Percentiles rank a stretch among this genome's conserved stretches.
phyloP scores from a whole-genome alignment of 92 coral and sea anemone species.

The Meandrina meandrites region DNA sequence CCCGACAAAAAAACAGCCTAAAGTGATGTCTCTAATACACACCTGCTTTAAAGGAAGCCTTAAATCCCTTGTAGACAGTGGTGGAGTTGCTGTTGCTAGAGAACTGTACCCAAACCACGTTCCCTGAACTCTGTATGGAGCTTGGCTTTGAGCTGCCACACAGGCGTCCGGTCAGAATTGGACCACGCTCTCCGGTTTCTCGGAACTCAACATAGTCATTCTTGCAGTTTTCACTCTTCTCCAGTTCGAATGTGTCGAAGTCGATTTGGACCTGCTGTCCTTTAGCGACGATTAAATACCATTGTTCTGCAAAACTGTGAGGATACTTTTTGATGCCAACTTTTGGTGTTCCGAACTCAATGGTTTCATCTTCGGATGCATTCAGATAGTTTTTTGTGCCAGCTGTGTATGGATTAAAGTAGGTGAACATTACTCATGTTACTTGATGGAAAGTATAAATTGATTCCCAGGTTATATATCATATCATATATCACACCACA shows the following conservation, averaged over 20 bases:
- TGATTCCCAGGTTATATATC: too few species aligned
- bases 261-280: slow-evolving; percentile 19
- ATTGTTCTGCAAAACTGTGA: neutral
- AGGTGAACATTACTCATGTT: neutral
- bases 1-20: too few species aligned
- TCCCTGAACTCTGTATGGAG: neutral
- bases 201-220: slow-evolving; percentile 22
- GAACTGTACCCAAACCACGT: slow-evolving; percentile 26
- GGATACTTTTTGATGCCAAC: slow-evolving; percentile 6
- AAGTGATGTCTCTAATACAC: neutral
- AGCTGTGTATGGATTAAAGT: neutral
- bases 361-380: slow-evolving; percentile 22
- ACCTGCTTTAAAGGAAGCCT: slow-evolving; percentile 33
- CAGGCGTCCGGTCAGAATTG: neutral
- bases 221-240: slow-evolving; percentile 12
- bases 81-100: neutral
- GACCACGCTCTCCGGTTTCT: neutral
- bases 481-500: too few species aligned
- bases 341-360: slow-evolving; percentile 16
- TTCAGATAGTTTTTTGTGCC: neutral
- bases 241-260: slow-evolving; percentile 27
- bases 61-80: slow-evolving; percentile 28
- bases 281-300: slow-evolving; percentile 24
- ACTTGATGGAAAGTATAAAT: neutral
- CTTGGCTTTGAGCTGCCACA: slow-evolving; percentile 7